Evolutionary conservation across 2,113 vertebrate species (phyloP).

Genomic region (Eudorcas thomsonii): DNA sequence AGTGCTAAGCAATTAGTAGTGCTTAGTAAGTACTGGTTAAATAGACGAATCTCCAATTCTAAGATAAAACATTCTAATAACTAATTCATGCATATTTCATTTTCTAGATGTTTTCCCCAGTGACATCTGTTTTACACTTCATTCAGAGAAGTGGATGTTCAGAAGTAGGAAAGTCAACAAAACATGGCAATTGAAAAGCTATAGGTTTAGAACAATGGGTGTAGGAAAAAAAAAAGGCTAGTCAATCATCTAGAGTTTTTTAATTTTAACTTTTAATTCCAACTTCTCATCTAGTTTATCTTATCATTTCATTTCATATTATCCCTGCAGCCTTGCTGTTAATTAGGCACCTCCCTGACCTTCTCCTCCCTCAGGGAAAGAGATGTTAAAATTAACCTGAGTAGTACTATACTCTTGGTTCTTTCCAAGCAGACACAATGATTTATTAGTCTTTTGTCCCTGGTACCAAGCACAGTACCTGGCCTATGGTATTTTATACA

Average conservation of each 20-base stretch:
- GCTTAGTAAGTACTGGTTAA: not conserved
- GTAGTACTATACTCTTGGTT: not conserved
- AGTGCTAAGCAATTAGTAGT: not conserved
- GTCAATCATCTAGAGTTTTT: not conserved
- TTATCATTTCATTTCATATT: not conserved
- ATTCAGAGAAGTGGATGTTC: not conserved
- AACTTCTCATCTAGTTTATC: not conserved
- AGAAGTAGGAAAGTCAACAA: not conserved
- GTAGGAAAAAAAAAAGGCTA: not conserved
- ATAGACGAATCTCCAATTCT: not conserved
- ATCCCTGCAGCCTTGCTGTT: not conserved
- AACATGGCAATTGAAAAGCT: conserved; percentile 15
- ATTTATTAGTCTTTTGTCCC: not conserved
- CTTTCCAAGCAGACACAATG: not conserved
- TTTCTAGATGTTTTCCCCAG: not conserved
- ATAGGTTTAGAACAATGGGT: not conserved
- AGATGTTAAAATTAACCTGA: not conserved
- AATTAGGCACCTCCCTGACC: not conserved
- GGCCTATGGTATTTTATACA: not conserved
- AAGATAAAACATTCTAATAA: conserved; percentile 2
- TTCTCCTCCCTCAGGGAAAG: not conserved
- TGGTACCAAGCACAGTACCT: not conserved
- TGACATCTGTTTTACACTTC: not conserved
- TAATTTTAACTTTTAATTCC: conserved; percentile 4
- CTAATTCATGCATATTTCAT: not conserved